phyloP scores from a whole-genome alignment of 64 coral and sea anemone species.

The Cladopsammia gracilis region DNA sequence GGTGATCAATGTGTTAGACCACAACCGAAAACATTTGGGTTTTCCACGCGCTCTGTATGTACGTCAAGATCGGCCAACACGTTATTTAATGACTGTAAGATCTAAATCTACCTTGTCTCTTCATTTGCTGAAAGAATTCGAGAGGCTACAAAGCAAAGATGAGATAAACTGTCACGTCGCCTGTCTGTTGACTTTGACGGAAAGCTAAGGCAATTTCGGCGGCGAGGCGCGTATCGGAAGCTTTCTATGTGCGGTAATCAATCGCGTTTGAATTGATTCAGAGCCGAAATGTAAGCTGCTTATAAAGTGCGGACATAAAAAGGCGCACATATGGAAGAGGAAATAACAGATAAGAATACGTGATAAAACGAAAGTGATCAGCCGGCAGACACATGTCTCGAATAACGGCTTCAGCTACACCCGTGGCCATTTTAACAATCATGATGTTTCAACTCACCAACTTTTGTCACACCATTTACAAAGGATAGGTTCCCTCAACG shows the following conservation, averaged over 20 bases:
- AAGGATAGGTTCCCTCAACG: neutral
- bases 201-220: neutral
- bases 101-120: neutral
- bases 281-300: neutral
- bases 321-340: neutral
- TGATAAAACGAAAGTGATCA: neutral
- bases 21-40: constrained; percentile 3
- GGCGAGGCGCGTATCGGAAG: neutral
- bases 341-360: neutral
- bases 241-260: neutral
- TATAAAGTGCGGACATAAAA: neutral
- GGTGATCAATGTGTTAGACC: neutral
- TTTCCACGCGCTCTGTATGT: neutral
- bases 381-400: neutral
- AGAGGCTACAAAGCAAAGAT: neutral
- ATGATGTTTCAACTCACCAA: constrained; percentile 26
- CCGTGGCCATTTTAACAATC: neutral
- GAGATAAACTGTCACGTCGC: neutral
- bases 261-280: neutral
- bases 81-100: neutral
- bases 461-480: neutral
- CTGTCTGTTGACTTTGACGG: neutral
- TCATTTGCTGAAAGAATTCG: neutral
- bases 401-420: neutral
- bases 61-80: neutral